Evolutionary conservation across 1,140 invertebrate genomes (phyloP), one percentile per base, ranked within the genome.

Genomic region (Drosophila novamexicana): DNA sequence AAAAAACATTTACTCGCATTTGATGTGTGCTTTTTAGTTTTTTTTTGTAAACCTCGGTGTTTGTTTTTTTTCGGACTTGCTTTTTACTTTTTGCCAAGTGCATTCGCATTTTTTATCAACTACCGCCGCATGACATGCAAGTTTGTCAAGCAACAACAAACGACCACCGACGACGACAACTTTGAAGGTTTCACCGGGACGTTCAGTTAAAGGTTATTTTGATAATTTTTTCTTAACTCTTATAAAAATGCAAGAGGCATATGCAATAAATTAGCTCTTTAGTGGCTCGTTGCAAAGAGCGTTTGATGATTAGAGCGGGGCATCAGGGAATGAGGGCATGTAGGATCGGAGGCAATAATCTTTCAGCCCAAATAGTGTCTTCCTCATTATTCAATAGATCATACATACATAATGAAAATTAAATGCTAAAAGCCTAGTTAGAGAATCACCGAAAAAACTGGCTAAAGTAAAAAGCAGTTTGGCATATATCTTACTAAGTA

Each of bases 1-100:
- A 89, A 91, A 91, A 91, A 91, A 78, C 89, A 91, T 91, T 91
- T 91, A 89, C 75, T 90, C 79, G 77, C 71, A 57, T 90, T 90
- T 90, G 77, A 75, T 90, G 69, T 77, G 64, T 53, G 70, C 47
- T 69, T 72, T 68, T 64, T 70, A 67, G 39, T 49, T 61, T 44
- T 72, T 14, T 16, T 45, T n/a, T 45, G 8, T 16, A 45, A n/a
- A 18, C 6, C 22, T 36, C 5, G 42, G 32, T 22, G 39, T 50
- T 50, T 37, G 8, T 58, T 50, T 86, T 68, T 77, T 61, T 73
- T 53, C 75, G 59, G 63, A 71, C 14, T 47, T 47, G 14, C 14
- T 18, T 61, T 83, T 82, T 77, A 75, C 42, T 49, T 76, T 70
- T 84, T 76, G 59, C 81, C 53, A 49, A 65, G 50, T 70, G 65